Conservation (phyloP, 2,797 vertebrate species). For the Helostoma temminkii region DNA sequence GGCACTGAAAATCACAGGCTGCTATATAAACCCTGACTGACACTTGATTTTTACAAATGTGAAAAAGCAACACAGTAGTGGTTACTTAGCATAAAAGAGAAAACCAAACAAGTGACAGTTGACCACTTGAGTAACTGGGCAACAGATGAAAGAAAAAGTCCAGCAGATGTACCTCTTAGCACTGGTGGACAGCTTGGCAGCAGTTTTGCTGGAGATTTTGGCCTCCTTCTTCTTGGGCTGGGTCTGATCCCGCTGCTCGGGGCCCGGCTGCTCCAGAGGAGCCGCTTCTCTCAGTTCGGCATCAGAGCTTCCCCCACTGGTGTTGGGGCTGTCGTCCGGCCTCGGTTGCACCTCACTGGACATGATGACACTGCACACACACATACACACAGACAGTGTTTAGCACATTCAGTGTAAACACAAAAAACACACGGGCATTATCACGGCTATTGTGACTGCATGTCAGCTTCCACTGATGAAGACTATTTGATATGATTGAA, state of each 20-base stretch:
- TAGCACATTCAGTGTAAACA: background rate
- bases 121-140: slow-evolving; percentile 2
- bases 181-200: slow-evolving; percentile 95
- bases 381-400: background rate
- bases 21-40: too few species aligned
- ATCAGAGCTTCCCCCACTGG: slow-evolving; percentile 94
- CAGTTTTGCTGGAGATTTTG: slow-evolving; percentile 96
- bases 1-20: background rate
- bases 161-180: slow-evolving; percentile 89
- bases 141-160: slow-evolving; percentile 2
- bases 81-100: background rate
- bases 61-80: background rate
- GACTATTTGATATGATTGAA: too few species aligned
- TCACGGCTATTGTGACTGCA: background rate
- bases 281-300: slow-evolving; percentile 91
- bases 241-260: slow-evolving; percentile 88
- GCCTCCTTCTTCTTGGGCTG: slow-evolving; percentile 96
- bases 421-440: background rate
- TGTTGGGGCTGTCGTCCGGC: slow-evolving; percentile 94
- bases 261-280: slow-evolving; percentile 85
- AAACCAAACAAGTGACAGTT: slow-evolving; percentile 6
- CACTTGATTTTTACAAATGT: background rate
- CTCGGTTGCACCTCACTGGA: slow-evolving; percentile 92
- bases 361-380: slow-evolving; percentile 83
- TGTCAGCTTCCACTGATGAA: too few species aligned